These are phyloP conservation scores for Ophion ellenae DNA, from an alignment of 2,888 invertebrate species.

Conservation along the genomic window DNA sequence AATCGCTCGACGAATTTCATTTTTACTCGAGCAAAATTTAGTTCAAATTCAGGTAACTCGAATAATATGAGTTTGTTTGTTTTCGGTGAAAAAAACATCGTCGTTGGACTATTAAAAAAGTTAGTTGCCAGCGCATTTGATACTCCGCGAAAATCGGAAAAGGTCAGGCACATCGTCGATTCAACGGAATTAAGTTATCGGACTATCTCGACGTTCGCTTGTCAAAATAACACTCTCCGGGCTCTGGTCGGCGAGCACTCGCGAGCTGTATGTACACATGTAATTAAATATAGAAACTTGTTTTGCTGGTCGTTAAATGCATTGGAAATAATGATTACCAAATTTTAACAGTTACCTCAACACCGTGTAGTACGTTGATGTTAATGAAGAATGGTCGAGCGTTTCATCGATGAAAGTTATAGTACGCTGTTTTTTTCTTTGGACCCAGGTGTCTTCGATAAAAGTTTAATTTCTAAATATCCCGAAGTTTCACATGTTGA, in stretches of 20 bases:
- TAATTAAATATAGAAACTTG: not conserved
- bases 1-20: not conserved
- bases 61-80: not conserved
- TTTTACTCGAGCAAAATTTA: not conserved
- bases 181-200: slow-evolving; percentile 49
- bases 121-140: slow-evolving; percentile 2
- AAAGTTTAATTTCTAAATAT: no score
- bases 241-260: not conserved
- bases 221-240: slow-evolving; percentile 13
- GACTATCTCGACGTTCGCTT: slow-evolving; percentile 37
- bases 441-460: no score
- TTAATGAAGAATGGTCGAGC: no score
- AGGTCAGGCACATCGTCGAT: slow-evolving; percentile 15
- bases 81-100: not conserved
- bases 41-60: not conserved
- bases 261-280: not conserved
- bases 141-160: not conserved
- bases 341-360: no score
- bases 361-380: no score
- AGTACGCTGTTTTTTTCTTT: no score
- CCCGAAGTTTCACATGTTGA: no score
- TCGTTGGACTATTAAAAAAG: not conserved
- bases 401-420: no score
- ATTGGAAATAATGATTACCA: no score
- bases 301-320: no score